Evolutionary conservation across 2,797 vertebrate species (phyloP).

Genomic region (Mus spretus): DNA sequence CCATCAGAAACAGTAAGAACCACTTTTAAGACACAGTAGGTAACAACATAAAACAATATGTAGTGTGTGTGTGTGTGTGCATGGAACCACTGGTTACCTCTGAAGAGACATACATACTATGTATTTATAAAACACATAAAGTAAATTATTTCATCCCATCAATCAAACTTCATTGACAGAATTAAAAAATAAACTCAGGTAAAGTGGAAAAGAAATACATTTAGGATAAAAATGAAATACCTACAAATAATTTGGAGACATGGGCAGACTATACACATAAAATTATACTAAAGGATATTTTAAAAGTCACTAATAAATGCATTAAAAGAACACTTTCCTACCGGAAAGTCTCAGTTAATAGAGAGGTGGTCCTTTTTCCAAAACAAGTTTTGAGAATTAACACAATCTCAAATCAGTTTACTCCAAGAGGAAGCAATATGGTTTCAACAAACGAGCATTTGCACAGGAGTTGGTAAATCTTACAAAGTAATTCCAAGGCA

Average conservation of each 20-base stretch:
- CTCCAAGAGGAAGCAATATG: not conserved
- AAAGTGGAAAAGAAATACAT: not conserved
- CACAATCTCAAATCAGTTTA: slow-evolving; percentile 38
- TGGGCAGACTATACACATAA: not conserved
- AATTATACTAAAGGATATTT: slow-evolving; percentile 49
- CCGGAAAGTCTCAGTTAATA: not conserved
- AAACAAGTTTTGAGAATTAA: slow-evolving; percentile 44
- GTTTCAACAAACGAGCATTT: not conserved
- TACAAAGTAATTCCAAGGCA: not conserved
- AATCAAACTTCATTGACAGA: slow-evolving; percentile 12
- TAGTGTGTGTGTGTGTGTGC: not conserved
- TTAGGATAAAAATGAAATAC: slow-evolving; percentile 3
- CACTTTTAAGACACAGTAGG: not conserved
- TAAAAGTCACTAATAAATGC: slow-evolving; percentile 45
- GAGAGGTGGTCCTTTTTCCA: not conserved
- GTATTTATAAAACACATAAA: not conserved
- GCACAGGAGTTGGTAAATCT: not conserved
- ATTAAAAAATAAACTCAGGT: not conserved
- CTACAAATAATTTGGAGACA: slow-evolving; percentile 52
- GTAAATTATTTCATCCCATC: not conserved
- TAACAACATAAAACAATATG: slow-evolving; percentile 37
- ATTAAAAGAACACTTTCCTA: not conserved
- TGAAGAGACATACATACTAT: not conserved
- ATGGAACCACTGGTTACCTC: not conserved
- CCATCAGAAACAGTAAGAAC: slow-evolving; percentile 24